phyloP scores from a whole-genome alignment of 2,113 vertebrate genomes.

The Dunckerocampus dactyliophorus region DNA sequence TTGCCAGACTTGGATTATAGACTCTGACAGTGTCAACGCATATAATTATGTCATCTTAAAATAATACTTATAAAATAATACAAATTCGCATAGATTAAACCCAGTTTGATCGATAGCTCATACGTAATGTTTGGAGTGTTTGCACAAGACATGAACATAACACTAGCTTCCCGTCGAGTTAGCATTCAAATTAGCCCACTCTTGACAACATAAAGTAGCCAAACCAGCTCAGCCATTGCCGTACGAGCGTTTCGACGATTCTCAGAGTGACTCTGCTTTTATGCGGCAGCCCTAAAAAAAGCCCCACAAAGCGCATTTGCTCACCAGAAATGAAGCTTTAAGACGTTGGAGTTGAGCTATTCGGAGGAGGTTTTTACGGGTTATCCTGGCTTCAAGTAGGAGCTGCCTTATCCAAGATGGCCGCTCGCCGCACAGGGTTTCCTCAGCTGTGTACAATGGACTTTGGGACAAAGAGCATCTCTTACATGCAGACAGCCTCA shows the following conservation, averaged over 20 bases:
- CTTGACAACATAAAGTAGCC: slow-evolving; percentile 23
- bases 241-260: background rate
- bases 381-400: slow-evolving; percentile 72
- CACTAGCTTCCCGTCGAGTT: slow-evolving; percentile 32
- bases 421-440: slow-evolving; percentile 82
- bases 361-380: slow-evolving; percentile 59
- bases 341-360: slow-evolving; percentile 39
- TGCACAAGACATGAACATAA: background rate
- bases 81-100: too few species aligned
- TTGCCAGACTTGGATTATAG: slow-evolving; percentile 20
- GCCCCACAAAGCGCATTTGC: slow-evolving; percentile 7
- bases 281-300: background rate
- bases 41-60: too few species aligned
- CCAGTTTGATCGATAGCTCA: background rate
- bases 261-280: background rate
- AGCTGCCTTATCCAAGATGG: slow-evolving; percentile 84
- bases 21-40: slow-evolving; percentile 3
- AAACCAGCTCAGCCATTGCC: background rate
- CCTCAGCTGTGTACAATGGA: slow-evolving; percentile 79
- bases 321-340: slow-evolving; percentile 61
- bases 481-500: slow-evolving; percentile 32
- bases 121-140: background rate
- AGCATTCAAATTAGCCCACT: slow-evolving; percentile 35
- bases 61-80: too few species aligned
- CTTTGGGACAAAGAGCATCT: slow-evolving; percentile 70